phyloP scores from a whole-genome alignment of 2,888 invertebrate species.

The Macrosiphum euphorbiae region DNA sequence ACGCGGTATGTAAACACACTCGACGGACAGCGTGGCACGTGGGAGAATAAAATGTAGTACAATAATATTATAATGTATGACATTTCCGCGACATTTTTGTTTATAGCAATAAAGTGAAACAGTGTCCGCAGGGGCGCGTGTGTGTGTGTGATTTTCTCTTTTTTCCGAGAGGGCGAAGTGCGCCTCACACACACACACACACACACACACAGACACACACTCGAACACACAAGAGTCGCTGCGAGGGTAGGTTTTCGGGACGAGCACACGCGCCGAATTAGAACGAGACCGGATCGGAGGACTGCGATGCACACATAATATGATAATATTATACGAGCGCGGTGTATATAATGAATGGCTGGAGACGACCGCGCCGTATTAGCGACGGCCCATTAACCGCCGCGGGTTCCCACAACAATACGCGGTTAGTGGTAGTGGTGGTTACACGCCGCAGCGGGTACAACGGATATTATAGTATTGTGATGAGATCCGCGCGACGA shows the following conservation, averaged over 20 bases:
- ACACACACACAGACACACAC: neutral
- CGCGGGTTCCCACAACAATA: constrained; percentile 56
- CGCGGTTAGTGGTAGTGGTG: neutral
- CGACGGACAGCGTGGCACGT: constrained; percentile 21
- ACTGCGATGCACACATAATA: neutral
- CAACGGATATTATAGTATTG: neutral
- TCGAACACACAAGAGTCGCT: neutral
- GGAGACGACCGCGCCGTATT: constrained; percentile 7
- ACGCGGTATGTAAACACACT: constrained; percentile 54
- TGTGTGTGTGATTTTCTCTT: neutral
- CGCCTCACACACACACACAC: neutral
- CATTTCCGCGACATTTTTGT: neutral
- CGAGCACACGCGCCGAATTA: constrained; percentile 59
- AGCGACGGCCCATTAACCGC: constrained; percentile 58
- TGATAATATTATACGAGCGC: neutral
- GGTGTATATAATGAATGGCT: neutral
- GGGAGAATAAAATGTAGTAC: constrained; percentile 32
- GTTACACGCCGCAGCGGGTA: neutral
- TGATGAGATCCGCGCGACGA: neutral
- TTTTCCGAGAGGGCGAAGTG: neutral
- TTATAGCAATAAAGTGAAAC: neutral
- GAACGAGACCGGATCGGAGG: constrained; percentile 47
- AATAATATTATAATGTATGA: neutral
- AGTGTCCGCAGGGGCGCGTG: neutral
- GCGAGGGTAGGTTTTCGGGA: neutral